phyloP scores from a whole-genome alignment of 2,113 vertebrate genomes.

The Aplodontia rufa region DNA sequence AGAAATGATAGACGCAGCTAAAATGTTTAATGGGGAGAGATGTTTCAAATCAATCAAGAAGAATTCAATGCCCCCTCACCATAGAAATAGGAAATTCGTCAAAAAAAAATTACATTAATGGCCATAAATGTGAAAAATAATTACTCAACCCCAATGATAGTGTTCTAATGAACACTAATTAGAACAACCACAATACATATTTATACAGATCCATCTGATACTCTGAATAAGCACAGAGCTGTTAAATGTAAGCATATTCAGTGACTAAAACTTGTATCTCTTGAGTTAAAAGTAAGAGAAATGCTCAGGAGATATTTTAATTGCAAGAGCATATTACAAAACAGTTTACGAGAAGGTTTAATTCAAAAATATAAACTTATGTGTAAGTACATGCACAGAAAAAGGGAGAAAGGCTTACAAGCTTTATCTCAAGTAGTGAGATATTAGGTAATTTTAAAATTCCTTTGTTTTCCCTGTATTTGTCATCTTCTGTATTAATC shows the following conservation, averaged over 20 bases:
- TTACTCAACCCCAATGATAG: neutral
- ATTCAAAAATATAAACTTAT: neutral
- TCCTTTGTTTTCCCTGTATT: neutral
- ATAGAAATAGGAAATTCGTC: neutral
- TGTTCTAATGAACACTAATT: constrained; percentile 2
- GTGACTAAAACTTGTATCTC: neutral
- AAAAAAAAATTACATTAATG: neutral
- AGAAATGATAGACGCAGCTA: neutral
- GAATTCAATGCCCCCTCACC: neutral
- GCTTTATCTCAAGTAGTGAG: neutral
- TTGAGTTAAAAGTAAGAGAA: constrained; percentile 15
- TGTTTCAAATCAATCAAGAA: neutral
- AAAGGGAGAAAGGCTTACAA: neutral
- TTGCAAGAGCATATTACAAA: neutral
- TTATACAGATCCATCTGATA: neutral
- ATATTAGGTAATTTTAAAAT: neutral
- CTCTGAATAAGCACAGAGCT: neutral
- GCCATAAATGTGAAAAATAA: neutral
- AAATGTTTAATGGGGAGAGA: neutral
- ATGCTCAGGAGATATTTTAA: neutral
- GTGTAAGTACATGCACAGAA: neutral
- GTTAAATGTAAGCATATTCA: neutral
- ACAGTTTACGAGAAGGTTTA: neutral
- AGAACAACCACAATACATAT: neutral
- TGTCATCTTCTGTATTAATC: neutral